Conservation (phyloP, 2,113 vertebrate genomes). For the Burhinus oedicnemus region DNA sequence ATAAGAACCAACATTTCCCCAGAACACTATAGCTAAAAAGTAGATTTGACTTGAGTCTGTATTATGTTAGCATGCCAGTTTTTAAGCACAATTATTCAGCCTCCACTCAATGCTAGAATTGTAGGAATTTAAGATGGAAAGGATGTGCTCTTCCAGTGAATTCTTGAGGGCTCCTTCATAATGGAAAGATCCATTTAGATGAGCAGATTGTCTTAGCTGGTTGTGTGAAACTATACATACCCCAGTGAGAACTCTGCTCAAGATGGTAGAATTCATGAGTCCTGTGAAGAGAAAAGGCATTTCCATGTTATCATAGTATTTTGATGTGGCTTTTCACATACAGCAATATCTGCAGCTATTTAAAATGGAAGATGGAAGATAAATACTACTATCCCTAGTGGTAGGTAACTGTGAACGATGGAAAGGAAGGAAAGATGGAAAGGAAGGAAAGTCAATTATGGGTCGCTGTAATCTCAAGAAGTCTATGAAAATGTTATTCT, state of each 20-base stretch:
- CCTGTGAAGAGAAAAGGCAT: not conserved
- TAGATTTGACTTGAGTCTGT: not conserved
- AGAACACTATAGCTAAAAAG: not conserved
- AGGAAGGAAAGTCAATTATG: not conserved
- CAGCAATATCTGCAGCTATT: not conserved
- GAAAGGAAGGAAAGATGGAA: not conserved
- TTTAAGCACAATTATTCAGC: not conserved
- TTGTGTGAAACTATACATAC: not conserved
- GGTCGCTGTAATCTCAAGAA: not conserved
- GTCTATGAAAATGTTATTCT: constrained; percentile 4
- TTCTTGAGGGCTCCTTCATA: not conserved
- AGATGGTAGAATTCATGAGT: not conserved
- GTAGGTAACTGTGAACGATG: not conserved
- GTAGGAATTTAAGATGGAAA: not conserved
- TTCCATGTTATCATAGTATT: not conserved
- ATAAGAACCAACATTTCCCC: not conserved
- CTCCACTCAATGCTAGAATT: not conserved
- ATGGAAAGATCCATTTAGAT: not conserved
- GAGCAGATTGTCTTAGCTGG: not conserved
- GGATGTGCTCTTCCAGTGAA: not conserved
- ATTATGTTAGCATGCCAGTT: not conserved
- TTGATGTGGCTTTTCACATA: not conserved
- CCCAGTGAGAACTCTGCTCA: not conserved
- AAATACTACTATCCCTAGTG: not conserved
- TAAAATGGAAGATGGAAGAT: not conserved